Base-by-base conservation (phyloP, 2,113 vertebrate species). In the Phrynocephalus versicolor region DNA sequence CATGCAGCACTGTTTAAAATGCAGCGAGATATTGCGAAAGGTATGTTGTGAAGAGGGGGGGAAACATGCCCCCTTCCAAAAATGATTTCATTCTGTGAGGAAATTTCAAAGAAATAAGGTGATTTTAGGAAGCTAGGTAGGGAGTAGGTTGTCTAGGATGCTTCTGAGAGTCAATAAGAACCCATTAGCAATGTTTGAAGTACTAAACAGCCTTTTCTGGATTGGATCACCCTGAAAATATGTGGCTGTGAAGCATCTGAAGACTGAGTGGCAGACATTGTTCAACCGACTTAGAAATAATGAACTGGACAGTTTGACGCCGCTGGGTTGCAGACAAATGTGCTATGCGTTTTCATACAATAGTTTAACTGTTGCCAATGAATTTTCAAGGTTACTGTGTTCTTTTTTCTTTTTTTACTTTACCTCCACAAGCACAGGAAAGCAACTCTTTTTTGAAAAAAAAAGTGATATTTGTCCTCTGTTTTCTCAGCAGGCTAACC, bases 341-440 rank as follows among this genome's bases (percentile, higher is more conserved):
- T 71, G 9, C 35, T 71, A 60, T 79, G 2, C 37, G 18, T 80
- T 73, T 71, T 64, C 55, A 16, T 27, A 64, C 8, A 51, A 25
- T 19, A 78, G 41, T 2, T 51, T 39, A 89, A 10, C 23, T 9
- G 2, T 82, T 86, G 81, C 69, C 89, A 77, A 75, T 39, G 70
- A 6, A 1, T 18, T 78, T 89, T 90, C n/a, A 8, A 60, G 25
- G 35, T 64, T 79, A 79, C 70, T 73, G 6, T 33, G n/a, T 85
- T 64, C 2, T 4, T 27, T 7, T 82, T 51, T 80, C n/a, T 7
- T 82, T 51, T 80, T 86, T 55, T 37, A 60, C 12, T 45, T 78
- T 69, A 85, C 62, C 81, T 51, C 70, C 67, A 85, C 51, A 2
- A 30, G 85, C 1, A 79, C 25, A 18, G 69, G 27, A 55, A 81